Base-by-base conservation (phyloP, 2,888 invertebrate species). In the Ichneumoninae sp. region DNA sequence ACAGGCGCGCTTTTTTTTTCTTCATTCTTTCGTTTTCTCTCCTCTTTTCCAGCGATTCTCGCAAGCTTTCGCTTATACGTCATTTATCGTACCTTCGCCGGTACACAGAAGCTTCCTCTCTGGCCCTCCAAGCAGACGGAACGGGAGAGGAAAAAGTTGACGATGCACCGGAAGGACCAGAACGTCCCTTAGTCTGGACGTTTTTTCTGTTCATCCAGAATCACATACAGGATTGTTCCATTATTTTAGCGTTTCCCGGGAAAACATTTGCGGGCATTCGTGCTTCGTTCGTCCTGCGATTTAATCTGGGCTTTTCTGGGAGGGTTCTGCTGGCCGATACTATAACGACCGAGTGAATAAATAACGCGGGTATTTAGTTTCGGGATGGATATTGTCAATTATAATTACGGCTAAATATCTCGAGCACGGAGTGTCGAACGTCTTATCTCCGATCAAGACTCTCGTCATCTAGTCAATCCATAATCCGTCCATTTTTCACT, bases 1-100 rank as follows among this genome's bases (percentile, higher is more conserved):
- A 89, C 92, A 92, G 92, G 90, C 92, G 88, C 87, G 88, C 85
- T 86, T 87, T 89, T 85, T 83, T 74, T 77, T 80, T 83, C 44
- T 75, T 83, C 83, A 36, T 57, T 63, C 80, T 77, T 54, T 83
- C 69, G 79, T 71, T 84, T 44, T 74, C 77, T 47, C 83, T 66
- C 54, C 83, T 76, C 70, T 69, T 68, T 80, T 73, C 76, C 79
- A 65, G 54, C 82, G 47, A 30, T 47, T 60, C 30, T 50, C 60
- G 22, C n/a, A 71, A 76, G 40, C 54, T 71, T n/a, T 33, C 22
- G 86, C 85, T 81, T 85, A 86, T 83, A 86, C 85, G 88, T 90
- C 89, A 86, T 87, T 85, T 87, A 88, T 87, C 87, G 85, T 83
- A 85, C 83, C 81, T 74, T 68, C 82, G 85, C 77, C 83, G 83